Percentiles rank a stretch among this genome's conserved stretches.
phyloP scores from a whole-genome alignment of 2,113 vertebrate species.

The Plecturocebus donacophilus region DNA sequence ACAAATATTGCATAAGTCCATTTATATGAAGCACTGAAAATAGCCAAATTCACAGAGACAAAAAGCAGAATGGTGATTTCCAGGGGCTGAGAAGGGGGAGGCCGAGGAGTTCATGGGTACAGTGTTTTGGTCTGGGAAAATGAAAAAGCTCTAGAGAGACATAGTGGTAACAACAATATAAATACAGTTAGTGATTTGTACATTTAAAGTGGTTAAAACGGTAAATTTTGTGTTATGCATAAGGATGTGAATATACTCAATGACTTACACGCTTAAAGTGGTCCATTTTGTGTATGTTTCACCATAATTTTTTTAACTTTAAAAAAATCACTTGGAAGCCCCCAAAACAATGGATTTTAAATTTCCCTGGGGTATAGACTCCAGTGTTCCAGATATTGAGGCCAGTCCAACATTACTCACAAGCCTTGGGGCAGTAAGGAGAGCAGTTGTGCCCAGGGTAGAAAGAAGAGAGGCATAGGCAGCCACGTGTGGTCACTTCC shows the following conservation, averaged over 20 bases:
- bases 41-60: fast-evolving
- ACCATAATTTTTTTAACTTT: neutral
- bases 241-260: neutral
- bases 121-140: neutral
- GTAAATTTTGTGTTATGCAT: neutral
- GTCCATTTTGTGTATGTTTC: neutral
- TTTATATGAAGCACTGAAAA: fast-evolving
- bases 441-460: neutral
- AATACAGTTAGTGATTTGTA: fast-evolving
- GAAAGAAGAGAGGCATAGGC: fast-evolving
- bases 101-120: no score
- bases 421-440: neutral
- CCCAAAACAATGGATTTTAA: neutral
- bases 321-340: neutral
- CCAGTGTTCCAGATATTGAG: neutral
- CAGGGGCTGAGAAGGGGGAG: neutral
- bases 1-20: neutral
- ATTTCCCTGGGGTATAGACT: neutral
- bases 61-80: neutral
- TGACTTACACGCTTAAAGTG: neutral
- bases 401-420: neutral
- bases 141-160: neutral
- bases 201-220: neutral
- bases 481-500: fast-evolving
- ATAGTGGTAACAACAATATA: neutral